These are phyloP conservation scores for Cyphomyrus discorhynchus DNA, from an alignment of 2,113 vertebrate species.

Conservation along the genomic window DNA sequence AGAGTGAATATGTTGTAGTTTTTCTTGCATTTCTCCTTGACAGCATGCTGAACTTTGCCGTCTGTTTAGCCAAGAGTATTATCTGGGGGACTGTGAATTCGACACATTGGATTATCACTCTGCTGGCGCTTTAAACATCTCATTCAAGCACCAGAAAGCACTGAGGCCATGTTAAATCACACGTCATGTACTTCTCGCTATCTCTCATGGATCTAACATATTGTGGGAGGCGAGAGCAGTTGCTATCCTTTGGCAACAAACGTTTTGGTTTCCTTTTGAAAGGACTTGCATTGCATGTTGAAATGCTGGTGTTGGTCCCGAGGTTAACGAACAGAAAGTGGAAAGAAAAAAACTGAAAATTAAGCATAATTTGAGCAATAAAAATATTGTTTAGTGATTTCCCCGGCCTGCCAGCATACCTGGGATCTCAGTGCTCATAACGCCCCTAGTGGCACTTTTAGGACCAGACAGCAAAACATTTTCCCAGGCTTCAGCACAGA, in stretches of 20 bases:
- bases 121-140: neutral
- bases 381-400: slow-evolving; percentile 29
- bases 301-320: slow-evolving; percentile 48
- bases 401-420: neutral
- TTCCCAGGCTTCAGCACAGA: neutral
- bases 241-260: neutral
- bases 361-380: slow-evolving; percentile 24
- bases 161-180: neutral
- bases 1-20: neutral
- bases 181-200: neutral
- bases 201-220: neutral
- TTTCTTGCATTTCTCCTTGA: neutral
- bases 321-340: slow-evolving; percentile 38
- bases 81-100: neutral
- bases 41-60: neutral
- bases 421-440: slow-evolving; percentile 1
- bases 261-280: neutral
- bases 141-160: neutral
- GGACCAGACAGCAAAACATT: neutral
- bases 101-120: neutral
- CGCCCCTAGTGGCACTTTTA: neutral
- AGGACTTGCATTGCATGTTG: slow-evolving; percentile 39
- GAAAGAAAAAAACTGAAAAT: slow-evolving; percentile 55
- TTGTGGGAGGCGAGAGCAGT: neutral
- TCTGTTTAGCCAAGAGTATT: neutral